phyloP scores from a whole-genome alignment of 64 coral and sea anemone species.

The Montipora capricornis region DNA sequence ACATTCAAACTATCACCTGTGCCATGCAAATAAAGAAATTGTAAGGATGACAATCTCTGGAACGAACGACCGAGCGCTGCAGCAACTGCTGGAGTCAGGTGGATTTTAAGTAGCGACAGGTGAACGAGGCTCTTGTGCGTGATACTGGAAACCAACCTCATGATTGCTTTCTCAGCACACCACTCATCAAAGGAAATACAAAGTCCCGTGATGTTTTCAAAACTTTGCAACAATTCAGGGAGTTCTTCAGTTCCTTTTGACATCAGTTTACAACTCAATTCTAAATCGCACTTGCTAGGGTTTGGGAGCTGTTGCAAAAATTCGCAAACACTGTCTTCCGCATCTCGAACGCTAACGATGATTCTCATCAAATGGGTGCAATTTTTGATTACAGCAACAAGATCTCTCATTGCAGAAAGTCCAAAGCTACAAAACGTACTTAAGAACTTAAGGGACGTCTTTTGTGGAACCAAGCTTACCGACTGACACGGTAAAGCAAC shows the following conservation, averaged over 20 bases:
- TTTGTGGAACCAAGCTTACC: not conserved
- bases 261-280: too few species aligned
- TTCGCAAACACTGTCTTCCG: too few species aligned
- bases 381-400: not conserved
- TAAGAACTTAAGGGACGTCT: slow-evolving; percentile 15
- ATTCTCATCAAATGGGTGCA: too few species aligned
- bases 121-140: not conserved
- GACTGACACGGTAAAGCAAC: too few species aligned
- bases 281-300: too few species aligned
- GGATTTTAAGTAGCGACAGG: not conserved
- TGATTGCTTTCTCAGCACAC: not conserved
- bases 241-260: too few species aligned
- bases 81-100: not conserved
- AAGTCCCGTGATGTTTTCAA: not conserved
- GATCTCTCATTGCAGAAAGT: not conserved
- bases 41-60: not conserved
- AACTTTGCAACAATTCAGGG: too few species aligned
- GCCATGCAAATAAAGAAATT: not conserved
- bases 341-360: too few species aligned
- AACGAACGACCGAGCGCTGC: not conserved
- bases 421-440: too few species aligned
- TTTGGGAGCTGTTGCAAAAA: too few species aligned
- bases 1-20: too few species aligned
- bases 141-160: not conserved
- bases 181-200: not conserved